Evolutionary conservation across 2,888 invertebrate species (phyloP), one percentile per base, ranked within the genome.

Genomic region (Aricia artaxerxes): DNA sequence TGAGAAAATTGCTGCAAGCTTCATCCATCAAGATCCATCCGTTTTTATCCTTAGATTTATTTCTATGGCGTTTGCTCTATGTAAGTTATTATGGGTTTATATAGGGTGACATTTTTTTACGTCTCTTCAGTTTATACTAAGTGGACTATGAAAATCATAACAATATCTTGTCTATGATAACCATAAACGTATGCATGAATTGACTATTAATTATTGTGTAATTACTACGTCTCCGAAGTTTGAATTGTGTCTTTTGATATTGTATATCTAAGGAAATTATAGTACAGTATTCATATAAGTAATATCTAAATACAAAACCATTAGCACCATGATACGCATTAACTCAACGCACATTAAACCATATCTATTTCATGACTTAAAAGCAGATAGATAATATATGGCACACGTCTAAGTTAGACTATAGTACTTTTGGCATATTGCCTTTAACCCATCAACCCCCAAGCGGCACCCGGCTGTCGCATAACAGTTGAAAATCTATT

Each of bases 1-100:
- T 57, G 16, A 76, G 76, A 35, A 76, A 57, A 76, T 76, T 76
- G 57, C 57, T 57, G 13, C 53, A n/a, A 16, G 53, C 24, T 76
- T 57, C 53, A 16, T 57, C 53, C n/a, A n/a, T n/a, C 4, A 38
- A 69, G 69, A 35, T 35, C 38, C 4, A 16, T 16, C 64, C 31
- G 24, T 69, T 69, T 69, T 69, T 69, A 61, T 24, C n/a, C 35
- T 1, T 11, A 35, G 35, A 69, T 69, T 69, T 69, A 69, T 69
- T 69, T 38, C 13, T 35, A 69, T 69, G 24, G 7, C 0, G 24
- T 7, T 7, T 61, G 7, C 6, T 16, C 16, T 57, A 16, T 57
- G 16, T 16, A 4, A 16, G 57, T 4, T 57, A 57, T 16, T 57
- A 16, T 53, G 11, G 53, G 4, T 13, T 13, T 53, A 53, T 53